These are phyloP conservation scores for Leucania comma DNA, from an alignment of 2,888 invertebrate species.

Conservation along the genomic window DNA sequence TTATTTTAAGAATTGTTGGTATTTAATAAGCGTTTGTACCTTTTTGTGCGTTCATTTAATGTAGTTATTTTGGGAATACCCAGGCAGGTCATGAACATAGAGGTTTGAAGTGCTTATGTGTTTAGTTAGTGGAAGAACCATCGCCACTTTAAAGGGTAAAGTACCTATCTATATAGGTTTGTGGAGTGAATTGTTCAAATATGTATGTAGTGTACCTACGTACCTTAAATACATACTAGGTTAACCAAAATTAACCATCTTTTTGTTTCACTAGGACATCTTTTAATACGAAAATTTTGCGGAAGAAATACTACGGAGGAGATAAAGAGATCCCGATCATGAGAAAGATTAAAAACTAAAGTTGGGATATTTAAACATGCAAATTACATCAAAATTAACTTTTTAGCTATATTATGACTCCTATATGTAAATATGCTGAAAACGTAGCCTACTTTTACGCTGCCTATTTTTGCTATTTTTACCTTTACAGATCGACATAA, in stretches of 20 bases:
- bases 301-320: too few relatives aligned
- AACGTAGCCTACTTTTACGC: too few relatives aligned
- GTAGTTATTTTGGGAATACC: slow-evolving; percentile 40
- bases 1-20: slow-evolving; percentile 15
- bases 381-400: background rate
- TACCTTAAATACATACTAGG: background rate
- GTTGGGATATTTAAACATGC: background rate
- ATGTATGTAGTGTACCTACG: background rate
- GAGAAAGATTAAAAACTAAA: background rate
- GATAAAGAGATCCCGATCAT: too few relatives aligned
- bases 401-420: too few relatives aligned
- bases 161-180: background rate
- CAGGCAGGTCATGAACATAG: slow-evolving; percentile 35
- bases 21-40: slow-evolving; percentile 9
- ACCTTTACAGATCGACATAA: background rate
- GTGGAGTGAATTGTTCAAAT: background rate
- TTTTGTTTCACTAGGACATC: too few relatives aligned
- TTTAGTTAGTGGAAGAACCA: slow-evolving; percentile 36
- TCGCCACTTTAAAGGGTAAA: slow-evolving; percentile 21
- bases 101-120: slow-evolving; percentile 33
- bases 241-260: too few relatives aligned
- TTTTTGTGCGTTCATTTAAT: slow-evolving; percentile 2
- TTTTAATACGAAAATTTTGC: too few relatives aligned
- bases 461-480: too few relatives aligned
- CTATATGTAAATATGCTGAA: too few relatives aligned